phyloP scores from a whole-genome alignment of 2,797 vertebrate species.

The Poeciliopsis infans region DNA sequence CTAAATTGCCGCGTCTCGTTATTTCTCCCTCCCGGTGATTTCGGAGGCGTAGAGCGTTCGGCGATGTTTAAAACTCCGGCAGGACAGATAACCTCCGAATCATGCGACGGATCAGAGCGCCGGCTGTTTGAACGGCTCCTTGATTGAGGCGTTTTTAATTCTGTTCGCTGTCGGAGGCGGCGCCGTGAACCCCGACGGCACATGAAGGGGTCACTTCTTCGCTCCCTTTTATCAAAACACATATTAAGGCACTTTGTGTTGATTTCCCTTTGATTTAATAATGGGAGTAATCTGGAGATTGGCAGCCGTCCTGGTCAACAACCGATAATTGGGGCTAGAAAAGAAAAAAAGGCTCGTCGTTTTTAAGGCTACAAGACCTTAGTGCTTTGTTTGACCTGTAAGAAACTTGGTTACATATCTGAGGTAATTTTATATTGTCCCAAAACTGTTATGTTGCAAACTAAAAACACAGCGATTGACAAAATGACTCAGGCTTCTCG shows the following conservation, averaged over 20 bases:
- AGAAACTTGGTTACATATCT: conserved; percentile 55
- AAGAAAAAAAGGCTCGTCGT: conserved; percentile 30
- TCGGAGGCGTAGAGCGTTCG: conserved; percentile 17
- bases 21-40: conserved; percentile 46
- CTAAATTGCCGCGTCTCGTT: conserved; percentile 45
- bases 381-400: conserved; percentile 10
- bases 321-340: conserved; percentile 22
- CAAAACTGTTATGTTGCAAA: conserved; percentile 26
- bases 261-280: conserved; percentile 19
- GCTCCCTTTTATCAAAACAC: conserved; percentile 13
- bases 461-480: no score
- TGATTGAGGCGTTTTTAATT: conserved; percentile 36
- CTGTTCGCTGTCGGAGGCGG: conserved; percentile 1
- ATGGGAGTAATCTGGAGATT: conserved; percentile 13
- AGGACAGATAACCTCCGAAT: conserved; percentile 22
- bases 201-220: conserved; percentile 7
- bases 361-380: conserved; percentile 32
- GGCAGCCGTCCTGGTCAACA: neutral
- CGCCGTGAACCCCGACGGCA: neutral
- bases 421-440: conserved; percentile 52
- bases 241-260: conserved; percentile 8
- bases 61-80: conserved; percentile 15
- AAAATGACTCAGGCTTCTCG: neutral
- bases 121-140: conserved; percentile 24
- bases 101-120: conserved; percentile 19